Evolutionary conservation across 2,113 vertebrate genomes (phyloP), one percentile per base, ranked within the genome.

Genomic region (Aphyosemion australe): DNA sequence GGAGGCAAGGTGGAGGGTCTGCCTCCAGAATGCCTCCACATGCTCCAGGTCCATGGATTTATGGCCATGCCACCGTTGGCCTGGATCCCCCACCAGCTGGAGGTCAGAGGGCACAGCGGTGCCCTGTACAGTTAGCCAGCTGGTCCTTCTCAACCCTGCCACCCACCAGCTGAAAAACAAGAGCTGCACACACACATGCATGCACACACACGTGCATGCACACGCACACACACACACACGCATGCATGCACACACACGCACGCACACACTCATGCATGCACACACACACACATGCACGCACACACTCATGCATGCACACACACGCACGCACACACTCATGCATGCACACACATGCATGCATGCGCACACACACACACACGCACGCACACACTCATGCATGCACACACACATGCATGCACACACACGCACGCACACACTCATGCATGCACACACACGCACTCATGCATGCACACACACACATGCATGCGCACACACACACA

Each of bases 11-110:
- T 82, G 78, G 83, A 75, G 74, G 68, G 83, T 87, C 72, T 75
- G 77, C 71, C 85, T 79, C 75, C 83, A 74, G 83, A 87, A 87
- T 79, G 79, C 76, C 88, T 89, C 88, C 84, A 84, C 89, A 89
- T 90, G 88, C 85, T 86, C 84, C 54, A 72, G 70, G 87, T 87
- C 79, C 56, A 18, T 82, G 78, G 84, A 89, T 88, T 90, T 87
- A 88, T 87, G 67, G 72, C 72, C 60, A 18, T 88, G 82, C 79
- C 84, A 75, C 72, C 42, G 32, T 53, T 42, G 45, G 72, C 82
- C 79, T 56, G n/a, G 79, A 83, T 74, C 82, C 72, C 85, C 88
- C 74, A 65, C 83, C 10, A 55, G 46, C 69, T 21, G 20, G 58
- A 51, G 79, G 81, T 87, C 79, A 74, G 62, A 84, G 87, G 79